These are phyloP conservation scores for Helostoma temminkii DNA, from an alignment of 2,797 vertebrate genomes.

Conservation along the genomic window DNA sequence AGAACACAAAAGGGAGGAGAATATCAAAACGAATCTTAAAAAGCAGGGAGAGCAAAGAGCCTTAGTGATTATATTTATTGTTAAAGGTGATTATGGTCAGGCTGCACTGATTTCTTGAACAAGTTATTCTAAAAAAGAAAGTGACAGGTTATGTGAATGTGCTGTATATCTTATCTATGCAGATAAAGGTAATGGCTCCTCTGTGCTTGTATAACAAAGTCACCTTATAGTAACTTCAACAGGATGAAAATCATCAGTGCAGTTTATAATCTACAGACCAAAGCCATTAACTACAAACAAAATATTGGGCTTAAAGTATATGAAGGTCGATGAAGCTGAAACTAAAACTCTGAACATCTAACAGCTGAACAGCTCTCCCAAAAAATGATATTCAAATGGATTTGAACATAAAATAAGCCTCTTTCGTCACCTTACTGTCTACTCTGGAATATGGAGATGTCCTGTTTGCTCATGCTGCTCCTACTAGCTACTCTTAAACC, in stretches of 20 bases:
- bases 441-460: no score
- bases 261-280: neutral
- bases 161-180: conserved; percentile 22
- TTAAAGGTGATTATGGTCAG: neutral
- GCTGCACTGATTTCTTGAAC: neutral
- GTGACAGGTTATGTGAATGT: conserved; percentile 1
- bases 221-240: neutral
- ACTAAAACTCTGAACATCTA: neutral
- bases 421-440: no score
- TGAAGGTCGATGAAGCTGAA: neutral
- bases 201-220: neutral
- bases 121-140: conserved; percentile 15
- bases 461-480: no score
- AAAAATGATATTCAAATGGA: no score
- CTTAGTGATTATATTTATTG: neutral
- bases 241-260: neutral
- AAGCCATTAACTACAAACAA: neutral
- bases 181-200: conserved; percentile 28
- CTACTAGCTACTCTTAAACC: no score
- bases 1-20: neutral
- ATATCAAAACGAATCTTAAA: neutral
- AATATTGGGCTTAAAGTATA: neutral
- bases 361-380: no score
- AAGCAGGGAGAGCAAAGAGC: neutral
- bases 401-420: no score